Evolutionary conservation across 1,140 invertebrate species (phyloP), one percentile per base, ranked within the genome.

Genomic region (Heliconius hermathena): DNA sequence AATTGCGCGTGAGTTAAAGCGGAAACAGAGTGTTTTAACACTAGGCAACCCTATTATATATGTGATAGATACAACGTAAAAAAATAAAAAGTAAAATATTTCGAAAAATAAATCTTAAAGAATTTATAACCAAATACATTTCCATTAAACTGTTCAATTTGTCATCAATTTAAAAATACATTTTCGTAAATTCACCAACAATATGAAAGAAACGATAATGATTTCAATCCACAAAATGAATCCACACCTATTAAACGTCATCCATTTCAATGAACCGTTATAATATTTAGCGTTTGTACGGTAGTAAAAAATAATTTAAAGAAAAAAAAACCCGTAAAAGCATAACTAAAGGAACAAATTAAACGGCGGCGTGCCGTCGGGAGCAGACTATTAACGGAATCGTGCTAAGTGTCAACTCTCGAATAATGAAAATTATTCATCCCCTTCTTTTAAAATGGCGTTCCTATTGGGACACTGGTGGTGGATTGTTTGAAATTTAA

Each of bases 371-470:
- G 57, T 80, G 76, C 75, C 76, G 80, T 76, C 81, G 77, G 79
- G 82, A 79, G 74, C 71, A 52, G 79, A 85, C 81, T 85, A 88
- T 84, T 86, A 86, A 83, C 81, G 82, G 76, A 82, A 77, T 79
- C 80, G 84, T 85, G 85, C 84, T 88, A 85, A 90, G 88, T 88
- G 89, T 90, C 89, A 90, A 91, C 89, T 91, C 90, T 86, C 86
- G 85, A 87, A 90, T 90, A 89, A 91, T 90, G 87, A 91, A 90
- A 89, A 91, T 90, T 89, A 85, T 91, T 90, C 89, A 85, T 87
- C 85, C 83, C 87, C 78, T 81, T 83, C 77, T 83, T 84, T 85
- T 86, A 77, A 60, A 73, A 38, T 78, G 26, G 33, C 60, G 82
- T 82, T 83, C 84, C 73, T 71, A 84, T 41, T 84, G 49, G 4